Evolutionary conservation across 2,888 invertebrate genomes (phyloP).

Genomic region (Alsophila aescularia): DNA sequence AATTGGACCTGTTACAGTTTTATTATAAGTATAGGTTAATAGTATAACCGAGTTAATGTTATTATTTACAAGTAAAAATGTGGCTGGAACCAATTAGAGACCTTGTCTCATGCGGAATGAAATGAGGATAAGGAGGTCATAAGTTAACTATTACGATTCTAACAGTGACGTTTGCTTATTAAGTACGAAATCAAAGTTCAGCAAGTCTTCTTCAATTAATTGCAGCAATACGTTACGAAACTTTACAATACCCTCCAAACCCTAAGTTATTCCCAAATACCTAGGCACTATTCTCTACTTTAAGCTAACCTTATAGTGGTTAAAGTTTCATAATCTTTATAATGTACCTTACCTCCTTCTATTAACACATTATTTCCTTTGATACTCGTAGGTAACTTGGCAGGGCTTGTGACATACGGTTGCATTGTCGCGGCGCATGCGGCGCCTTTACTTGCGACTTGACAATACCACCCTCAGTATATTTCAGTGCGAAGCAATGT

Average conservation of each 20-base stretch:
- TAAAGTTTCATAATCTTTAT: neutral
- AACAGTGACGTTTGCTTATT: too few species aligned
- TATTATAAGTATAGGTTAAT: too few species aligned
- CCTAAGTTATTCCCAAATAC: neutral
- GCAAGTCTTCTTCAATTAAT: too few species aligned
- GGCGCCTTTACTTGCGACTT: constrained; percentile 43
- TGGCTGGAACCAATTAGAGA: too few species aligned
- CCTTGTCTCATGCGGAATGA: too few species aligned
- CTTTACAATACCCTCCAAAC: neutral
- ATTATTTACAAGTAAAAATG: too few species aligned
- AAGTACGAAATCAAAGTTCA: too few species aligned
- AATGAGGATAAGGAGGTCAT: too few species aligned
- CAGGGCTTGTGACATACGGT: constrained; percentile 56
- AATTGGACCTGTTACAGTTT: too few species aligned
- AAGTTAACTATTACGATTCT: too few species aligned
- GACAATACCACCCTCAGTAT: constrained; percentile 30
- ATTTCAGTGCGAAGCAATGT: constrained; percentile 24
- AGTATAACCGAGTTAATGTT: too few species aligned
- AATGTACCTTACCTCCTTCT: neutral
- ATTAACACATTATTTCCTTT: constrained; percentile 22
- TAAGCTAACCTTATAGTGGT: neutral
- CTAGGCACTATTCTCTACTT: neutral
- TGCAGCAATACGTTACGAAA: too few species aligned
- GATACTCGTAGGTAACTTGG: constrained; percentile 12
- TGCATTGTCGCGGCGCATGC: constrained; percentile 55